Evolutionary conservation across 2,888 invertebrate species (phyloP).

Genomic region (Biston stratarius): DNA sequence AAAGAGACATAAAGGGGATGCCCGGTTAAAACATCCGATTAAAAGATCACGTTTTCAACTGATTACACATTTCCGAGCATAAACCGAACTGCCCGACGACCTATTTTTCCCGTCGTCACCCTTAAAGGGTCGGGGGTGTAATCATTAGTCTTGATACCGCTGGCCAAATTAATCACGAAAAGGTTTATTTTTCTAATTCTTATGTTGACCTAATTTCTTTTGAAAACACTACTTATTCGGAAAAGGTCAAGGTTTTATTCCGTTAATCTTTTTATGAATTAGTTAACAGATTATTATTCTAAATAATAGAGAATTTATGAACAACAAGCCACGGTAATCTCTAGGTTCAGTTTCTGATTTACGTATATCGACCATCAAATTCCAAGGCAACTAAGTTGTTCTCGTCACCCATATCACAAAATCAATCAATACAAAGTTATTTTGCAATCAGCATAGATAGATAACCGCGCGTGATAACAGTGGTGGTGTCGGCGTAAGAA

Average conservation of each 20-base stretch:
- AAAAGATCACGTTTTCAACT: slow-evolving; percentile 37
- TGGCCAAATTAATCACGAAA: slow-evolving; percentile 19
- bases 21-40: slow-evolving; percentile 16
- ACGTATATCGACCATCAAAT: too few species aligned
- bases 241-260: slow-evolving; percentile 7
- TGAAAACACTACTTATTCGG: slow-evolving; percentile 6
- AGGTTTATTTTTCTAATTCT: slow-evolving; percentile 23
- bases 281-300: too few species aligned
- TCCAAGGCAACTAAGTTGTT: too few species aligned
- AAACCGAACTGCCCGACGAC: slow-evolving; percentile 16
- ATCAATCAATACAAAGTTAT: too few species aligned
- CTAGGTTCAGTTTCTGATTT: too few species aligned
- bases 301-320: too few species aligned
- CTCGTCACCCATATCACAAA: too few species aligned
- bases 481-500: too few species aligned
- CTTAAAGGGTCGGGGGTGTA: slow-evolving; percentile 28
- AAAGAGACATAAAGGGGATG: neutral
- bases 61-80: slow-evolving; percentile 34
- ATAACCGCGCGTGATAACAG: too few species aligned
- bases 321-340: too few species aligned
- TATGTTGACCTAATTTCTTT: slow-evolving; percentile 20
- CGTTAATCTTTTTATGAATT: neutral
- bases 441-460: too few species aligned
- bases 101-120: slow-evolving; percentile 27
- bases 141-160: slow-evolving; percentile 20